phyloP scores from a whole-genome alignment of 2,888 invertebrate species.

The Nasonovia ribisnigri region DNA sequence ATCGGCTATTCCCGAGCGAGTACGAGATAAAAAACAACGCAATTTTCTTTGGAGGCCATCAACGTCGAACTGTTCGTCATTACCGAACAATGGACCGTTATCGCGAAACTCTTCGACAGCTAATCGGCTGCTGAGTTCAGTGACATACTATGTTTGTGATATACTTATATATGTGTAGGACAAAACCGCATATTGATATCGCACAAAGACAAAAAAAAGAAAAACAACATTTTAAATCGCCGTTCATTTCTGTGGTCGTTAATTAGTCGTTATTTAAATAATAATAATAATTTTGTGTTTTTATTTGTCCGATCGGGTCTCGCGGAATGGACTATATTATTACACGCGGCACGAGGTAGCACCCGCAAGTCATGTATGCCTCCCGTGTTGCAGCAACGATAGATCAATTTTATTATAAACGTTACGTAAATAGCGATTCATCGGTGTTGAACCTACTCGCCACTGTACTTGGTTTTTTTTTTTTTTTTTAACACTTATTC shows the following conservation, averaged over 20 bases:
- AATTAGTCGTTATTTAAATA: conserved; percentile 1
- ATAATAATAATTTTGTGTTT: background rate
- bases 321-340: background rate
- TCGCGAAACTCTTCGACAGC: conserved; percentile 27
- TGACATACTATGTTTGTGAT: conserved; percentile 26
- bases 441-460: background rate
- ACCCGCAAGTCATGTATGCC: background rate
- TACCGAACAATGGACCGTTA: conserved; percentile 48
- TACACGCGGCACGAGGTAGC: background rate
- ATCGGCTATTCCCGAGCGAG: background rate
- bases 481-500: background rate
- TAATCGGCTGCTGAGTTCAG: conserved; percentile 49
- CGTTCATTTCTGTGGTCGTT: conserved; percentile 7
- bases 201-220: conserved; percentile 6
- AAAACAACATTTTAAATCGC: conserved; percentile 21
- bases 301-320: conserved; percentile 19
- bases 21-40: conserved; percentile 1
- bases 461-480: background rate
- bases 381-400: background rate
- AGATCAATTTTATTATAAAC: background rate
- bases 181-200: background rate
- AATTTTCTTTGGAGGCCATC: conserved; percentile 46
- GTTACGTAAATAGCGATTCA: background rate
- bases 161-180: conserved; percentile 20
- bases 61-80: conserved; percentile 41